phyloP scores from a whole-genome alignment of 2,113 vertebrate genomes.

The Illadopsis cleaveri region DNA sequence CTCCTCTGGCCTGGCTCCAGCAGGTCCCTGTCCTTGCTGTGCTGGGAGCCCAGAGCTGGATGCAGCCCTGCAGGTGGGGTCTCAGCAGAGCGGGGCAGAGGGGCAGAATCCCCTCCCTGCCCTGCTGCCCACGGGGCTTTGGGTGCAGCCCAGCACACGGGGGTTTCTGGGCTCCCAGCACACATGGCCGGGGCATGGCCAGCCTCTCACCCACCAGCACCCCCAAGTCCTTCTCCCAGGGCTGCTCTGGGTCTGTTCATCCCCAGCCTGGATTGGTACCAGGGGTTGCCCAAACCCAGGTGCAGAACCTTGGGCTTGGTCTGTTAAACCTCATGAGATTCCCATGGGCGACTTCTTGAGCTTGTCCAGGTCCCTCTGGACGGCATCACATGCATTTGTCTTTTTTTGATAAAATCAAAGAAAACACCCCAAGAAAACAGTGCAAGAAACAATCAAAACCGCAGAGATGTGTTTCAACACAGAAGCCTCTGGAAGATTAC shows the following conservation, averaged over 20 bases:
- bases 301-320: not conserved
- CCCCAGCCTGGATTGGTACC: fast-evolving
- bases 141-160: not conserved
- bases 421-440: not conserved
- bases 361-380: not conserved
- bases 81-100: not conserved
- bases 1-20: not conserved
- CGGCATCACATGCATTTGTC: not conserved
- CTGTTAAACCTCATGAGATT: not conserved
- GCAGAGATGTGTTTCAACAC: not conserved
- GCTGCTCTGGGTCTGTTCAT: not conserved
- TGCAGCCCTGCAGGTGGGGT: not conserved
- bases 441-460: not conserved
- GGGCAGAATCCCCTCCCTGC: not conserved
- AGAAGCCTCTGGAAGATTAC: not conserved
- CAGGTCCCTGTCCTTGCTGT: not conserved
- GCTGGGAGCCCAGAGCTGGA: not conserved
- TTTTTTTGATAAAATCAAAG: not conserved
- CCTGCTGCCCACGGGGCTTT: not conserved
- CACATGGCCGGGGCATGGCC: not conserved
- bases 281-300: fast-evolving
- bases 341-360: not conserved
- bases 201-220: not conserved
- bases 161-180: not conserved
- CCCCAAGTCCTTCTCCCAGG: not conserved